Evolutionary conservation across 2,113 vertebrate species (phyloP), one percentile per base, ranked within the genome.

Genomic region (Parus major): DNA sequence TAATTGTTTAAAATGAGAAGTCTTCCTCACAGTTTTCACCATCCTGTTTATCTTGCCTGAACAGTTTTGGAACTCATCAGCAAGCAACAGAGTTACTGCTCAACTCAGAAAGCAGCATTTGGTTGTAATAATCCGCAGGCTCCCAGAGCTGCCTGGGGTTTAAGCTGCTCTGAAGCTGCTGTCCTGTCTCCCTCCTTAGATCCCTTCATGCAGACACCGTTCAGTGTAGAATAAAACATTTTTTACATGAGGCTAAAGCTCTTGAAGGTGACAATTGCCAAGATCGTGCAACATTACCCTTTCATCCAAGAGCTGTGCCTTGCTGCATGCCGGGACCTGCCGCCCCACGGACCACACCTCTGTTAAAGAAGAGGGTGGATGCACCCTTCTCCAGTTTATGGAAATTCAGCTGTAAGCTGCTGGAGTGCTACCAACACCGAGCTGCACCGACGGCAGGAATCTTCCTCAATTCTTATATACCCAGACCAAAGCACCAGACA

Each of bases 51-150:
- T 93, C 93, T 90, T 91, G 88, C 86, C 57, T 86, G 83, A 69
- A 96, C 88, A 93, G 88, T 93, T 92, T 44, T 82, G 92, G 87
- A 94, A 69, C 76, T 92, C 90, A 94, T 81, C 72, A 93, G 64
- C 80, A 95, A 92, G 76, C 85, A 95, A 27, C 3, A 93, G 66
- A 79, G 18, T 10, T 41, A 35, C 72, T 86, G 88, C 76, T 86
- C 66, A 71, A n/a, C 23, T 90, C 68, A 29, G 57, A 94, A 88
- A 5, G 53, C 49, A 78, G 68, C 72, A 55, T 31, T 88, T 73
- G 56, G 39, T 23, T 93, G 66, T 52, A 91, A 71, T 56, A 59
- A 90, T 19, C 88, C 85, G 49, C 1, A 68, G 69, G 64, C 18
- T 81, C 60, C 36, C 42, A 47, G 29, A 85, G 73, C 9, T 12